phyloP scores from a whole-genome alignment of 1,140 invertebrate species.

The Panulirus ornatus region DNA sequence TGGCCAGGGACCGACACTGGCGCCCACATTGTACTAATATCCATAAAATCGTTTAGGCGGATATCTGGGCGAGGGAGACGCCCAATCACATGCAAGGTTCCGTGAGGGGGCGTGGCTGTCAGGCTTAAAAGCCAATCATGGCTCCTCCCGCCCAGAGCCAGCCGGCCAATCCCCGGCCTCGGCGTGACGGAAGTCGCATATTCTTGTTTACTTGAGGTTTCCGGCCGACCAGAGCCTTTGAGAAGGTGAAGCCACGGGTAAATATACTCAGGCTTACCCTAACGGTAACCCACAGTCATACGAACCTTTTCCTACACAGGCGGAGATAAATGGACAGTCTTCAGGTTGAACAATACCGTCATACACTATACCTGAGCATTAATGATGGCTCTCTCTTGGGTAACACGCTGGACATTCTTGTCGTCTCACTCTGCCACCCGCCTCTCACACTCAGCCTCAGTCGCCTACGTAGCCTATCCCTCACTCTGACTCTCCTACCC shows the following conservation, averaged over 20 bases:
- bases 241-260: constrained; percentile 1
- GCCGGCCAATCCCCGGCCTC: constrained; percentile 10
- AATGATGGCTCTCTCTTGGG: too few species aligned
- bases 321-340: too few species aligned
- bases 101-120: constrained; percentile 26
- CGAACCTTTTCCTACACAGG: too few species aligned
- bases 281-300: too few species aligned
- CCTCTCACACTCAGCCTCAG: too few species aligned
- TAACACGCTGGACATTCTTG: too few species aligned
- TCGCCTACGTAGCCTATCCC: too few species aligned
- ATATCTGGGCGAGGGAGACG: constrained; percentile 50
- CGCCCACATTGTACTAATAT: constrained; percentile 47
- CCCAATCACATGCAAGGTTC: constrained; percentile 37
- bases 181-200: constrained; percentile 38
- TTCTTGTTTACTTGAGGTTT: constrained; percentile 39
- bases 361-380: too few species aligned
- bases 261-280: background rate
- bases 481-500: too few species aligned
- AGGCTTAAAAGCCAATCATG: constrained; percentile 59
- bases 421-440: too few species aligned
- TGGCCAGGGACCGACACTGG: background rate
- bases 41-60: constrained; percentile 66
- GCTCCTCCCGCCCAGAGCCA: constrained; percentile 45
- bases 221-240: background rate
- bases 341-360: too few species aligned